phyloP scores from a whole-genome alignment of 2,113 vertebrate genomes.

The Petaurus breviceps region DNA sequence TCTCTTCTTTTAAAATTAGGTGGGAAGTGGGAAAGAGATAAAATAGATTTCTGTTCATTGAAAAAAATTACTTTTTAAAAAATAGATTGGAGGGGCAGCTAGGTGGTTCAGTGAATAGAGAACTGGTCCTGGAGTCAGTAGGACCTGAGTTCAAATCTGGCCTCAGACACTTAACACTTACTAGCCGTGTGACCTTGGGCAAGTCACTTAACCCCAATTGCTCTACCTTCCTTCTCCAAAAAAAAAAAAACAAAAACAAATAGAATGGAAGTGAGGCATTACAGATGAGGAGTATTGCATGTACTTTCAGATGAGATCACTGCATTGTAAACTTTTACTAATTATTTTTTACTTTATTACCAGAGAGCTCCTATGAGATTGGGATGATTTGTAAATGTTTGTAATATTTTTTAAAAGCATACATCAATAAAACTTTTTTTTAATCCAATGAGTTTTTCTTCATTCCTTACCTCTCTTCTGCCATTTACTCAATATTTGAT shows the following conservation, averaged over 20 bases:
- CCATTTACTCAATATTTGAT: background rate
- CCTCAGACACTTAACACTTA: no score
- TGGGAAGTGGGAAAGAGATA: background rate
- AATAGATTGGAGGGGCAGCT: background rate
- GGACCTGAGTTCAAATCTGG: no score
- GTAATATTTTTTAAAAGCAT: background rate
- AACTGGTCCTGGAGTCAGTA: no score
- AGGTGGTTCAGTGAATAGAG: no score
- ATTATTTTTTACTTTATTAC: background rate
- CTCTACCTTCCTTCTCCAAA: no score
- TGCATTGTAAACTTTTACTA: background rate
- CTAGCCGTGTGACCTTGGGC: no score
- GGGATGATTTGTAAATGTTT: background rate
- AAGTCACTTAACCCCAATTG: no score
- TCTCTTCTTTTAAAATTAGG: background rate
- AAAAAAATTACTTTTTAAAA: background rate
- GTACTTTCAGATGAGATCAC: background rate
- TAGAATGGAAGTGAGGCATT: background rate
- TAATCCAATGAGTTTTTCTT: background rate
- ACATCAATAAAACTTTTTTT: background rate
- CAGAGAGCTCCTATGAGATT: background rate
- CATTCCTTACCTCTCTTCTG: background rate
- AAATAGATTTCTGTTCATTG: background rate
- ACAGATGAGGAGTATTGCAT: background rate
- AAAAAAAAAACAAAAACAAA: no score